Evolutionary conservation across 2,888 invertebrate species (phyloP), one percentile per base, ranked within the genome.

Genomic region (Ochlodes sylvanus): DNA sequence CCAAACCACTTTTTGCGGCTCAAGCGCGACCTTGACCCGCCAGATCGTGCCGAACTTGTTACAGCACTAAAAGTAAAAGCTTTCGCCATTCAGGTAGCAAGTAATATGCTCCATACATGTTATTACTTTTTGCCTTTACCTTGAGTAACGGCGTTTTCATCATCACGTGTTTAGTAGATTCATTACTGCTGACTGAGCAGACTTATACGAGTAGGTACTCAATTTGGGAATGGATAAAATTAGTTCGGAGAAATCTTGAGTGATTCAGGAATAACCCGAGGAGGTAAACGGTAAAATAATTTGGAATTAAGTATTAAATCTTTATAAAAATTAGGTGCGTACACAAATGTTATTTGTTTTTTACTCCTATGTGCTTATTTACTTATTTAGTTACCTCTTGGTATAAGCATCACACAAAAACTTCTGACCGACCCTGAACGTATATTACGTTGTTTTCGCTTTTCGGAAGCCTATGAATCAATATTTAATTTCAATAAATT

Each of bases 11-110:
- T 90, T 86, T 87, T 85, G 82, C 83, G 76, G 75, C 76, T 78
- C 72, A 70, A 69, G 71, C 73, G 85, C 75, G 87, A 79, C 90
- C 92, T 90, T 92, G 92, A 90, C 90, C 89, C 75, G 88, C 72
- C 84, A 82, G 86, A 79, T 81, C 80, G 80, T 78, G 77, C 73
- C 78, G 84, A 88, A 90, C 90, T 85, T 82, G 90, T 88, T 86
- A 80, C 84, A 77, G 79, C 79, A 76, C 80, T 82, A 87, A 88
- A 89, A 88, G 87, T 86, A 89, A 89, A 88, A 89, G 87, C 90
- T 86, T 88, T 89, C 86, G 82, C 85, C 86, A 84, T 82, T 83
- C 76, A 79, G 41, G 42, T 62, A 62, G 38, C 52, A 15, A 7
- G 17, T 63, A 42, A 63, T 55, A 55, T 34, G 10, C 55, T 55